Conservation (phyloP, 2,113 vertebrate species). For the Setophaga petechia region DNA sequence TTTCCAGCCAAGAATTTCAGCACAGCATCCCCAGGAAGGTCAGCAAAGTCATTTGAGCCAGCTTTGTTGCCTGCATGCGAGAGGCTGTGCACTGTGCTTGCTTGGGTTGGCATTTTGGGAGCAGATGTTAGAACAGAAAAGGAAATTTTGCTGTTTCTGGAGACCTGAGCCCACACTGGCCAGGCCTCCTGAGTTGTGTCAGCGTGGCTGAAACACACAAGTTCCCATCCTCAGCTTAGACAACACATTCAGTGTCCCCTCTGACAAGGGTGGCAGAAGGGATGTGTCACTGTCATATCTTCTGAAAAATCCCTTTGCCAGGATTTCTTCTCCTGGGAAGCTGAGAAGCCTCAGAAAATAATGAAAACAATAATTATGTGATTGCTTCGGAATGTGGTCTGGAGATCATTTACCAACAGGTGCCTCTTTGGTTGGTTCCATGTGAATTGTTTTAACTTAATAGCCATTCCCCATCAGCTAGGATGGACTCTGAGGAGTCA, state of each 20-base stretch:
- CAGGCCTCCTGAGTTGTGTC: not conserved
- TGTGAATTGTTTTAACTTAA: no score
- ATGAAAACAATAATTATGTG: no score
- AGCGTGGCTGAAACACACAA: not conserved
- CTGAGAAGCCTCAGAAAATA: no score
- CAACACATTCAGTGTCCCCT: accelerated
- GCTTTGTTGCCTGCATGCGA: accelerated
- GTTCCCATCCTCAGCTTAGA: no score
- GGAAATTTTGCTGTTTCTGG: not conserved
- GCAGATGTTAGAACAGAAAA: not conserved
- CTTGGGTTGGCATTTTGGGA: not conserved
- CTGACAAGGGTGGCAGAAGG: not conserved
- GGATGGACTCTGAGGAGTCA: no score
- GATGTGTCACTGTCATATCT: not conserved
- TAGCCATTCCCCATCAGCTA: no score
- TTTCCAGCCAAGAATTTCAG: accelerated
- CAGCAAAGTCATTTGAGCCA: not conserved
- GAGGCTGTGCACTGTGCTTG: accelerated
- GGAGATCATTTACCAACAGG: no score
- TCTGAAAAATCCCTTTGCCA: no score
- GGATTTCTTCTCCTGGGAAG: no score
- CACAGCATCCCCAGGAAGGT: accelerated
- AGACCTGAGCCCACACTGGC: accelerated
- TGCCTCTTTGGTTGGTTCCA: no score
- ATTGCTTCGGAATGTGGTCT: no score